These are phyloP conservation scores for Porphyrio hochstetteri DNA, from an alignment of 2,113 vertebrate species.

Conservation along the genomic window DNA sequence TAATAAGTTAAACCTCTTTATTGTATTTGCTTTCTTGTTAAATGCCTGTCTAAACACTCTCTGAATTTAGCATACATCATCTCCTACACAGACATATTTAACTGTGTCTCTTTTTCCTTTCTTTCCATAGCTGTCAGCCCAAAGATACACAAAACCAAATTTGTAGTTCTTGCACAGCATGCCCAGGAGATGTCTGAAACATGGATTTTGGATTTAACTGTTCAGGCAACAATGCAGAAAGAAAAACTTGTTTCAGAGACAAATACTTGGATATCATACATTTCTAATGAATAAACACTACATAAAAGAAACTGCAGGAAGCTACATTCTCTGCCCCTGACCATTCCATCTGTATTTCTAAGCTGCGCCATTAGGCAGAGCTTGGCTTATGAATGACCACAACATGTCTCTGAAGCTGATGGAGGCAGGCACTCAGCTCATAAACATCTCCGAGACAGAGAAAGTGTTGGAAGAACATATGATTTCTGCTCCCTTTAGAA, in stretches of 20 bases:
- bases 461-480: accelerated
- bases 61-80: background rate
- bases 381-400: background rate
- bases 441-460: background rate
- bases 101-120: background rate
- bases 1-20: background rate
- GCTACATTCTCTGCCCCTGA: background rate
- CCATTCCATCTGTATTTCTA: background rate
- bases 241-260: background rate
- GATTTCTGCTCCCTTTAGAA: background rate
- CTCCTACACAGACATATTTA: background rate
- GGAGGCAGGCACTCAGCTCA: background rate
- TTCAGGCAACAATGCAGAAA: background rate
- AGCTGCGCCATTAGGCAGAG: background rate
- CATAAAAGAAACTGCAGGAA: background rate
- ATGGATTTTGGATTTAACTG: background rate
- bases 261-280: background rate
- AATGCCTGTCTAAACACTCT: background rate
- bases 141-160: background rate
- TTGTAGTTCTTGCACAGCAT: background rate
- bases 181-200: background rate
- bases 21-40: background rate
- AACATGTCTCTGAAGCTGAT: background rate
- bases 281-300: background rate
- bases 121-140: background rate